These are phyloP conservation scores for Ametastegia equiseti DNA, from an alignment of 2,888 invertebrate genomes.

Conservation along the genomic window DNA sequence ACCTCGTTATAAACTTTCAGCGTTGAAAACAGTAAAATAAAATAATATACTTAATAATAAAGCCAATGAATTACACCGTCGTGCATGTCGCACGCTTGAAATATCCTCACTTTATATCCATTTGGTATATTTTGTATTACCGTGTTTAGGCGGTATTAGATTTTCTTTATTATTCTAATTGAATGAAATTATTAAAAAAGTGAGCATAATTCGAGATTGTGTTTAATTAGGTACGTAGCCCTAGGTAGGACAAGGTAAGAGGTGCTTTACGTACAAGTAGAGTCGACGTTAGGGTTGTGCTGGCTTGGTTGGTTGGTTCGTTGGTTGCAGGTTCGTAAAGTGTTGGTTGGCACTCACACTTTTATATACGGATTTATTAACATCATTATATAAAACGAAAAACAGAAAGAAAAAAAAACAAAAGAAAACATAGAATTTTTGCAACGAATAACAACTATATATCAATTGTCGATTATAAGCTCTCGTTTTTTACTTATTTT, in stretches of 20 bases:
- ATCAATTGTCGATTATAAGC: too few species aligned
- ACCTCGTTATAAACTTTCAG: conserved; percentile 7
- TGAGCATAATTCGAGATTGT: conserved; percentile 27
- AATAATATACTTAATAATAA: neutral
- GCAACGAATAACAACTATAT: too few species aligned
- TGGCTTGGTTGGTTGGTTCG: conserved; percentile 47
- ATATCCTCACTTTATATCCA: conserved; percentile 10
- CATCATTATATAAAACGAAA: neutral
- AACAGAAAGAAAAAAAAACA: neutral
- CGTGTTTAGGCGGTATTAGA: too few species aligned
- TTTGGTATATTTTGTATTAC: too few species aligned
- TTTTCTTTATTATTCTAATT: too few species aligned
- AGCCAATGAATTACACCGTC: neutral
- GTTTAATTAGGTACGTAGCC: conserved; percentile 38
- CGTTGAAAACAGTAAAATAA: neutral
- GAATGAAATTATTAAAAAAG: neutral
- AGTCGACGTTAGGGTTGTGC: conserved; percentile 41
- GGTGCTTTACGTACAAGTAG: conserved; percentile 40
- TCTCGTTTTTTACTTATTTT: too few species aligned
- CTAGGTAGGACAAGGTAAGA: conserved; percentile 35
- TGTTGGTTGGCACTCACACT: conserved; percentile 38
- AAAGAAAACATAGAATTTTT: conserved; percentile 2
- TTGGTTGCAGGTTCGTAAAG: too few species aligned
- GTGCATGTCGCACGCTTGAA: conserved; percentile 12
- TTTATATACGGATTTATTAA: too few species aligned